Evolutionary conservation across 1,140 invertebrate genomes (phyloP), one percentile per base, ranked within the genome.

Genomic region (Psix sp.): DNA sequence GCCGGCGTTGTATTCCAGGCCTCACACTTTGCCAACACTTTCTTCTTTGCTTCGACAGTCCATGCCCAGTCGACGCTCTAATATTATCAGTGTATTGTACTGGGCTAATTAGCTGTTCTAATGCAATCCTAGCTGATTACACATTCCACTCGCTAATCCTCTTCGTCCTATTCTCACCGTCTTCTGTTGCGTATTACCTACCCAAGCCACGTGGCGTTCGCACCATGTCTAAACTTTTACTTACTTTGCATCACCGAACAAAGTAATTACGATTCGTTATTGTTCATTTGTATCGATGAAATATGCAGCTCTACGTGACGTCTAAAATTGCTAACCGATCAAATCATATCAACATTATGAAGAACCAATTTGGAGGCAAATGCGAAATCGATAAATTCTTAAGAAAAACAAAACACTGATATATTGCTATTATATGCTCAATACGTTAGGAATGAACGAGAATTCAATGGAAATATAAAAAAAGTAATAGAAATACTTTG

Each of bases 51-150:
- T 73, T 68, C 45, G 49, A 71, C 39, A 70, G 48, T 68, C 45
- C 59, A 52, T 24, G 62, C 45, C 73, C 59, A 54, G 54, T 45
- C 66, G 67, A 51, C 49, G 68, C 63, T 77, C 70, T 82, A 84
- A 84, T 82, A 82, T 84, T 83, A 83, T 84, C 81, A 81, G 79
- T 76, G 81, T 80, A 84, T 83, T 84, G 81, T 82, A 62, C 76
- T 62, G 74, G 68, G 76, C 76, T 82, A 83, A 83, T 84, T 82
- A 81, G 80, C 77, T 77, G 77, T 78, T 76, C 80, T 83, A 84
- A 84, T 81, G 77, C 78, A 84, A 84, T 84, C 76, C 74, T 67
- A 74, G 56, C 80, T 84, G 80, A 84, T 84, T 84, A 83, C 70
- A 80, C 77, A 84, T 83, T 83, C 83, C 76, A 59, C 74, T 78